Evolutionary conservation across 2,797 vertebrate genomes (phyloP), one percentile per base, ranked within the genome.

Genomic region (Numenius phaeopus): DNA sequence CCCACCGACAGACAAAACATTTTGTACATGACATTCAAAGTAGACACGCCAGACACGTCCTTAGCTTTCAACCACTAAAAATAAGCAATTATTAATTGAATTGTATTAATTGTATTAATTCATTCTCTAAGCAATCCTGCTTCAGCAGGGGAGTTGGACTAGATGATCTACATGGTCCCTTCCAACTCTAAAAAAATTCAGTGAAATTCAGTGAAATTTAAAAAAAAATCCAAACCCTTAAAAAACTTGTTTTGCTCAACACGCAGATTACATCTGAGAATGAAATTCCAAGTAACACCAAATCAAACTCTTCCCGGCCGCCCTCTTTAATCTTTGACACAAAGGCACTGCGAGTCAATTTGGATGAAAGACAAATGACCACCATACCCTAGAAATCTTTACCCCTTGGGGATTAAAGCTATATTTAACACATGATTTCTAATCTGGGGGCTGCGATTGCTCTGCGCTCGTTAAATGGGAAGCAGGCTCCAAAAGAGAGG

Each of bases 391-490:
- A 59, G 55, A 70, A 40, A 4, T 20, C 37, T 81, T 39, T 23
- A 15, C 4, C 18, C 1, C 0, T 0, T 8, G 46, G 30, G 20
- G 34, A 34, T 77, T 42, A 59, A 73, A 80, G 29, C 11, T 37
- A 1, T 11, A 21, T 47, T 76, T 83, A 49, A 42, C 3, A 2
- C 9, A 9, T 1, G 10, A 34, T 15, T 50, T 62, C 46, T 76
- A 22, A 4, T 16, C 29, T 37, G 59, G 42, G 83, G 32, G 39
- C 16, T 78, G 80, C 8, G 44, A 22, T 11, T 29, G 20, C 83
- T 29, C 75, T 64, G 64, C 27, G 8, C 27, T 64, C 20, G 44
- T 10, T 21, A n/a, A 78, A 49, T 2, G 39, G 83, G 42, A 67
- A 79, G 54, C 10, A 55, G 1, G 2, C 13, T 49, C 40, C 61